These are phyloP conservation scores for Ectemnius cavifrons DNA, from an alignment of 2,888 invertebrate genomes.

Conservation along the genomic window DNA sequence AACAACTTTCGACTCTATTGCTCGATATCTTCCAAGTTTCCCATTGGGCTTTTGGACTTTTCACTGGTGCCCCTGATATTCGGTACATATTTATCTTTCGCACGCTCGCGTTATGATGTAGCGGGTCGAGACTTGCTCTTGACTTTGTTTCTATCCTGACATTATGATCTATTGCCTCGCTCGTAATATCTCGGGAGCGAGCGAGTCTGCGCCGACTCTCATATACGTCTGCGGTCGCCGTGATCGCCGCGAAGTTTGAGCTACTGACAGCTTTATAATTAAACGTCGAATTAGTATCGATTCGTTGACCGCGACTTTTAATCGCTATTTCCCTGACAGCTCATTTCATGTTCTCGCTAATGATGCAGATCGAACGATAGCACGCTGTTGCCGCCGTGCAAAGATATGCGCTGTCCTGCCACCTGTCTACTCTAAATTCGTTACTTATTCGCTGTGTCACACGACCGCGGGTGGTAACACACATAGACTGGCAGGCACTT, in stretches of 20 bases:
- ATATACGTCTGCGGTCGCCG: constrained; percentile 11
- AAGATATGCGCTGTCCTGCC: no score
- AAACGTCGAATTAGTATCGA: constrained; percentile 46
- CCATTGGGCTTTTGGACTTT: not conserved
- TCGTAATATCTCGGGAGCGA: constrained; percentile 17
- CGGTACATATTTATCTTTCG: constrained; percentile 18
- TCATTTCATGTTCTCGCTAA: constrained; percentile 11
- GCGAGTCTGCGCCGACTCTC: constrained; percentile 23
- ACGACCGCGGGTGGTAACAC: no score
- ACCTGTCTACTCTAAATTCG: no score
- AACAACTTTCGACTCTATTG: no score
- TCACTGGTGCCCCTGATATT: not conserved
- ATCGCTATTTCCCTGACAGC: constrained; percentile 30
- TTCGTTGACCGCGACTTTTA: constrained; percentile 24
- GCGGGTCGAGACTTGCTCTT: constrained; percentile 36
- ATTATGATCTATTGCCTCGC: constrained; percentile 36
- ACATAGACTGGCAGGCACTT: no score
- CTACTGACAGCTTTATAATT: constrained; percentile 38
- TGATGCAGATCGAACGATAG: not conserved
- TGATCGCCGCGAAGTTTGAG: no score
- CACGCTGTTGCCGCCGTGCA: no score
- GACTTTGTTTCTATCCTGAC: constrained; percentile 39
- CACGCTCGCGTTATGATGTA: constrained; percentile 19
- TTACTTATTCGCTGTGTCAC: no score
- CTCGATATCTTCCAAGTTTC: no score